Evolutionary conservation across 92 coral and sea anemone genomes (phyloP), one percentile per base, ranked within the genome.

Genomic region (Actinernus sp.): DNA sequence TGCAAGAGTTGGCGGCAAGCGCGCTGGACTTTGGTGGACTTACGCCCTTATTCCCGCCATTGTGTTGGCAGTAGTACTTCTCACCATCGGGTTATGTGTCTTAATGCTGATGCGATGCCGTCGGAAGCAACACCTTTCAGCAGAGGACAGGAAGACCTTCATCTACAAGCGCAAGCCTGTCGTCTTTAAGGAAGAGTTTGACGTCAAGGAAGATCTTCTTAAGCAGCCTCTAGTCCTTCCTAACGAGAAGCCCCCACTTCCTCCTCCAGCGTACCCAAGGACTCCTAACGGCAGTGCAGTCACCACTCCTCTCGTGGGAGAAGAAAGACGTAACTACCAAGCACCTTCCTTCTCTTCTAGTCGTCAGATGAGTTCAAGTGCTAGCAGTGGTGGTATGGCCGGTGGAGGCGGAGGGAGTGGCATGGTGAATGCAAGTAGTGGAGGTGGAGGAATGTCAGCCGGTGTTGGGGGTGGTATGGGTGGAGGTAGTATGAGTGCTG

Each of bases 231-330:
- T 91, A 27, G 91, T 91, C 21, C 61, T 92, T 5, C 97, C 99
- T 17, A 95, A 86, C 31, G 99, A 95, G 64, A 95, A 95, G 63
- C 96, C 97, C 2, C 98, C 98, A 16, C 82, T 94, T 0, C 98
- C 98, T 0, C 93, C 98, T 32, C 98, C 98, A 14, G 85, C 93
- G 26, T 94, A 91, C 63, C 86, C 97, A 1, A 85, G 90, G 37
- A 94, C 90, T 55, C 93, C 98, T 49, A 88, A 81, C 26, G 79
- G 87, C 20, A 78, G 92, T 29, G 86, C 92, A 8, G 89, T 69
- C 25, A 81, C 77, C 13, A 76, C 92, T 16, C 97, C 96, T 16
- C 64, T 79, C 45, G 49, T 89, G 59, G 79, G 67, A 16, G 82
- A 53, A 26, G 97, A 83, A 64, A 55, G 71, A 33, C 76, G 78